Evolutionary conservation across 2,888 invertebrate species (phyloP).

Genomic region (Athalia cordata): DNA sequence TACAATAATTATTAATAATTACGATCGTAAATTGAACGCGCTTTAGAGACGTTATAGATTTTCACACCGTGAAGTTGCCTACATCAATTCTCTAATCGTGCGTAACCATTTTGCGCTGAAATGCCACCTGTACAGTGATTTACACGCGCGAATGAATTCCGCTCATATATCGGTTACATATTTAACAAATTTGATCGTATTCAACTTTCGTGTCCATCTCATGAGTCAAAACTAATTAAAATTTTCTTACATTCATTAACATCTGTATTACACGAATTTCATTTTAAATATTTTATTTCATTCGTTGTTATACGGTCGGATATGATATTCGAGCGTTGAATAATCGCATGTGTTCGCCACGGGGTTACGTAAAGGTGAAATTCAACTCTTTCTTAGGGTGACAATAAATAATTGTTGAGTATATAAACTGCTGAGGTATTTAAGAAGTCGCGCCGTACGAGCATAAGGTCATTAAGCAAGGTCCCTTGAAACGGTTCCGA

Average conservation of each 20-base stretch:
- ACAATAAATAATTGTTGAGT: conserved; percentile 54
- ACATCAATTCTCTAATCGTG: conserved; percentile 29
- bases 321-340: too few species aligned
- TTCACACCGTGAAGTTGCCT: background rate
- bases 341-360: too few species aligned
- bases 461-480: conserved; percentile 63
- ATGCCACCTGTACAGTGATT: background rate
- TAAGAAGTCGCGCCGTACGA: conserved; percentile 55
- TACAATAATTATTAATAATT: conserved; percentile 21
- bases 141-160: conserved; percentile 27
- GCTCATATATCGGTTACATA: background rate
- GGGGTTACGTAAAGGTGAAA: conserved; percentile 54
- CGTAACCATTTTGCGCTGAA: conserved; percentile 17
- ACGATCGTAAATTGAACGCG: conserved; percentile 16
- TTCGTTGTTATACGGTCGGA: background rate
- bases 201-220: too few species aligned
- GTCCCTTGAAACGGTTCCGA: conserved; percentile 5
- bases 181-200: background rate
- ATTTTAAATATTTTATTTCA: background rate
- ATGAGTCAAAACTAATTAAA: too few species aligned
- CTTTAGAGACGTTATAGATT: background rate
- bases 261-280: too few species aligned
- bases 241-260: too few species aligned
- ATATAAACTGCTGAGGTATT: conserved; percentile 48
- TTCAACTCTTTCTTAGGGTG: conserved; percentile 51